Evolutionary conservation across 2,797 vertebrate species (phyloP).

Genomic region (Gambelia wislizenii): DNA sequence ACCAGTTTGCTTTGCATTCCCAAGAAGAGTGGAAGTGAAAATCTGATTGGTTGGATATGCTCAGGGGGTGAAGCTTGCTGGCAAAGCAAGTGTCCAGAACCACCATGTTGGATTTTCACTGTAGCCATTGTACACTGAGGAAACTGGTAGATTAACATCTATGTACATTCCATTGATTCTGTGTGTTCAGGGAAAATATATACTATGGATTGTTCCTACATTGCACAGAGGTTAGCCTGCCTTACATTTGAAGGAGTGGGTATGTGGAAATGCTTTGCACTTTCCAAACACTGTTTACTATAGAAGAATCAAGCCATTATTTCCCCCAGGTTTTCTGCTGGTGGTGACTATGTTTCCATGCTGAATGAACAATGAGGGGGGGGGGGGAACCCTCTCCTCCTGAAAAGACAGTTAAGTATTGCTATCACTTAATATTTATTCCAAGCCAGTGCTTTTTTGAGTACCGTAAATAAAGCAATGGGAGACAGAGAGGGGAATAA

Average conservation of each 20-base stretch:
- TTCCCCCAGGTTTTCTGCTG: background rate
- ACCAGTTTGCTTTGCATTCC: too few species aligned
- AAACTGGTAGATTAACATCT: too few species aligned
- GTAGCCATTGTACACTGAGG: too few species aligned
- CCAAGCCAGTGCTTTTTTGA: background rate
- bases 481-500: background rate
- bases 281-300: background rate
- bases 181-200: too few species aligned
- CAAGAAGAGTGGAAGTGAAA: too few species aligned
- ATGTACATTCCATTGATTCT: too few species aligned
- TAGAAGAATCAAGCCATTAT: background rate
- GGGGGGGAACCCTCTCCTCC: background rate
- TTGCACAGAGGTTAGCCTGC: background rate
- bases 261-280: background rate
- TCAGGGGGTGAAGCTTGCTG: too few species aligned
- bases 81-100: too few species aligned
- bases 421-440: background rate
- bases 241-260: background rate
- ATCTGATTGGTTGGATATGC: too few species aligned
- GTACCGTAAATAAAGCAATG: slow-evolving; percentile 1
- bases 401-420: background rate
- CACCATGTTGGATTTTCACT: too few species aligned
- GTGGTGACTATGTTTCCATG: background rate
- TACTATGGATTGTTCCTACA: background rate
- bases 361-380: background rate